Conservation (phyloP, 2,113 vertebrate genomes). For the Neoarius graeffei region DNA sequence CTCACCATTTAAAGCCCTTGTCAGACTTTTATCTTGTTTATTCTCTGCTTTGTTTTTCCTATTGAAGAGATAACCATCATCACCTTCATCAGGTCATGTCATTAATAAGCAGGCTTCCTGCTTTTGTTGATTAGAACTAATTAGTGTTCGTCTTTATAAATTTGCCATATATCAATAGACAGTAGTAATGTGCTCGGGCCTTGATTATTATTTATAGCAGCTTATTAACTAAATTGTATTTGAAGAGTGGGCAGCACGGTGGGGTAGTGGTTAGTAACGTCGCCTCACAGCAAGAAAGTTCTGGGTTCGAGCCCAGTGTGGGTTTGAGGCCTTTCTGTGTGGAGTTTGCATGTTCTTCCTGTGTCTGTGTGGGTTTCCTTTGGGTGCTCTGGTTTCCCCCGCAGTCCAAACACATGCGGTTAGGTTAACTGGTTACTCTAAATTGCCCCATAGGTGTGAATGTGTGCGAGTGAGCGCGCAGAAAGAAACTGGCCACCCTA, state of each 20-base stretch:
- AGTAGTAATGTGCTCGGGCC: background rate
- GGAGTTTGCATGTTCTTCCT: too few species aligned
- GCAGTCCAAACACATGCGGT: too few species aligned
- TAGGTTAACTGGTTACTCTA: too few species aligned
- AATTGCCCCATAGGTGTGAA: too few species aligned
- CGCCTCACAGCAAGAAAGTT: too few species aligned
- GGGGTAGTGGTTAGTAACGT: too few species aligned
- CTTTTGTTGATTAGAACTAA: conserved; percentile 35
- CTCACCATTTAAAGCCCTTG: background rate
- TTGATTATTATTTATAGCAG: background rate
- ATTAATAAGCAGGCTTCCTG: conserved; percentile 27
- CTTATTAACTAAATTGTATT: background rate
- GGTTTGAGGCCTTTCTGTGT: too few species aligned
- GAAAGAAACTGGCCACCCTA: too few species aligned
- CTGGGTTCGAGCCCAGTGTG: too few species aligned
- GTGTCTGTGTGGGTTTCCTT: too few species aligned
- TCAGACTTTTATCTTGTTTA: background rate
- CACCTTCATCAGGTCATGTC: conserved; percentile 23
- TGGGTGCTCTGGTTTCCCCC: too few species aligned
- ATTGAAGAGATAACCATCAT: conserved; percentile 33
- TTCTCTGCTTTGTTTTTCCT: background rate
- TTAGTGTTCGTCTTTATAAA: conserved; percentile 7
- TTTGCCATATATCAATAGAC: background rate
- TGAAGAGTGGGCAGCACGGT: background rate
- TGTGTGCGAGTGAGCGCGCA: too few species aligned